phyloP scores from a whole-genome alignment of 53 echinoderm and acorn worm genomes.

The Crossaster papposus region DNA sequence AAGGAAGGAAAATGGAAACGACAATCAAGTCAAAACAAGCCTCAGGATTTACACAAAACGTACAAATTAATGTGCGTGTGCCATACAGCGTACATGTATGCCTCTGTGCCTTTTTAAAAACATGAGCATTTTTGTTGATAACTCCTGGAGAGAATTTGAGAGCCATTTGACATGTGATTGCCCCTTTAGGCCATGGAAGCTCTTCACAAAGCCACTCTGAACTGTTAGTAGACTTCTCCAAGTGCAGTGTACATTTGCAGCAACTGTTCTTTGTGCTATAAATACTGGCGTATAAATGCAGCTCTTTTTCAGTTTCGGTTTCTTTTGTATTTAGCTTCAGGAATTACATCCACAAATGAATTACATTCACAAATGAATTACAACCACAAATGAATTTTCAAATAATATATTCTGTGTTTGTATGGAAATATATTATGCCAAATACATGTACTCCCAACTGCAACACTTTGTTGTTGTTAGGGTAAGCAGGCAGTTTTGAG shows the following conservation, averaged over 20 bases:
- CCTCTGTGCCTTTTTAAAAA: background rate
- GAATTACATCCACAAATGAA: background rate
- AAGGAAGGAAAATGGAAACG: no score
- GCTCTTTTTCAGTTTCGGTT: background rate
- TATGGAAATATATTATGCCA: background rate
- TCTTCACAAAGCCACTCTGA: background rate
- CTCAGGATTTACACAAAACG: background rate
- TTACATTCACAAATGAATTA: background rate
- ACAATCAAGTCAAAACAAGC: background rate
- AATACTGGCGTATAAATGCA: background rate
- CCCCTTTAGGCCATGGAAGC: constrained; percentile 45
- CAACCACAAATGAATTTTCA: no score
- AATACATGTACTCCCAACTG: background rate
- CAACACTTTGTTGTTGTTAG: background rate
- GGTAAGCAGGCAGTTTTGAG: background rate
- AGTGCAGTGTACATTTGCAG: background rate
- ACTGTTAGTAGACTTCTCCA: constrained; percentile 25
- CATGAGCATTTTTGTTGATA: constrained; percentile 24
- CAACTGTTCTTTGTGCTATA: background rate
- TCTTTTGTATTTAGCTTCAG: background rate
- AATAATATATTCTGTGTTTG: no score
- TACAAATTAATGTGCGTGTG: background rate
- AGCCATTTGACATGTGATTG: constrained; percentile 36
- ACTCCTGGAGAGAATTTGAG: constrained; percentile 5
- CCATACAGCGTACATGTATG: background rate